These are phyloP conservation scores for Brienomyrus longianalis DNA, from an alignment of 2,113 vertebrate species.

Conservation along the genomic window DNA sequence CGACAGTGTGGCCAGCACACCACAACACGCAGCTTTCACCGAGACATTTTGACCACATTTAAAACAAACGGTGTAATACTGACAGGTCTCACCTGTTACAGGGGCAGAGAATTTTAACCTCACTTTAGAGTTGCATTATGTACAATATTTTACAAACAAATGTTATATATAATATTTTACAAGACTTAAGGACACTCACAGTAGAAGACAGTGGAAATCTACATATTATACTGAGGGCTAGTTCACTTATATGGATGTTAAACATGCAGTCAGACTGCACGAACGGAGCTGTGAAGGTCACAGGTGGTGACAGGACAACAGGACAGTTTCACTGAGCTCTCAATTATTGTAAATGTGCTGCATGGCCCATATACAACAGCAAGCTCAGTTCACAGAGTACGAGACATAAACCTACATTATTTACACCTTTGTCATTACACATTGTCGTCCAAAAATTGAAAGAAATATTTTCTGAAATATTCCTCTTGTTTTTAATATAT, in stretches of 20 bases:
- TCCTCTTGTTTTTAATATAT: not conserved
- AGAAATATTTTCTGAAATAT: not conserved
- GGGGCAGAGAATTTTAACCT: not conserved
- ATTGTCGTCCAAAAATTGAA: not conserved
- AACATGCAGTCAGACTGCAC: not conserved
- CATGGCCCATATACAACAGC: not conserved
- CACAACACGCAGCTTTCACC: conserved; percentile 29
- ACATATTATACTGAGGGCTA: not conserved
- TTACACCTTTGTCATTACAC: not conserved
- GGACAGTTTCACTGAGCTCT: not conserved
- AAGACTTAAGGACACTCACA: conserved; percentile 42
- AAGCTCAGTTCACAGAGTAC: not conserved
- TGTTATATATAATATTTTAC: conserved; percentile 27
- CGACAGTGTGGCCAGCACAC: conserved; percentile 58
- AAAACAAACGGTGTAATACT: conserved; percentile 12
- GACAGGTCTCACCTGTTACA: conserved; percentile 29
- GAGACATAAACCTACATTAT: not conserved
- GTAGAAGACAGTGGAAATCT: conserved; percentile 27
- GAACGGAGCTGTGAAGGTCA: not conserved
- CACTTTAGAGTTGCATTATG: conserved; percentile 32
- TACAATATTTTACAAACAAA: conserved; percentile 53
- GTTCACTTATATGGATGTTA: not conserved
- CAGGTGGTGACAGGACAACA: not conserved
- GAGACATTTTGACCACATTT: conserved; percentile 31
- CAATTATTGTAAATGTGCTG: not conserved